A percentile compares a stretch with the other conserved stretches of the same genome.
phyloP scores from a whole-genome alignment of 1,140 invertebrate genomes.

The Olivierus martensii region DNA sequence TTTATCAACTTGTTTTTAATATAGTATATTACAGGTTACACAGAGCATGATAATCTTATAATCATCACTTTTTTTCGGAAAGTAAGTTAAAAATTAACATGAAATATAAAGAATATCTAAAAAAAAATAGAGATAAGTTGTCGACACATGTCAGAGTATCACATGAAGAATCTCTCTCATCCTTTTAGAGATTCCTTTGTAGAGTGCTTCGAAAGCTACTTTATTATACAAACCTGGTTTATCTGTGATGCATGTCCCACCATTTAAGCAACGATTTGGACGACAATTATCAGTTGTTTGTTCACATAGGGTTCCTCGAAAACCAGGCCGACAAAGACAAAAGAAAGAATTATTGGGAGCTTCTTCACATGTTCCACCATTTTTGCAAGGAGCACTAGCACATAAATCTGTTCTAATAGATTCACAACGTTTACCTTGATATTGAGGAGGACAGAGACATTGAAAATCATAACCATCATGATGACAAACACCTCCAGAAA shows the following conservation, averaged over 20 bases:
- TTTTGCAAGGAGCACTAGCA: slow-evolving; percentile 65
- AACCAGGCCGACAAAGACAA: slow-evolving; percentile 75
- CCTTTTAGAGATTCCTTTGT: no score
- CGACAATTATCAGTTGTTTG: slow-evolving; percentile 68
- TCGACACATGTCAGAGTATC: no score
- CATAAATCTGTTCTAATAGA: slow-evolving; percentile 65
- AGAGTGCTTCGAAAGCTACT: no score
- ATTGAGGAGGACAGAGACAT: slow-evolving; percentile 57
- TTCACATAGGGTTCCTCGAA: slow-evolving; percentile 76
- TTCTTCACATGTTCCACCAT: slow-evolving; percentile 76
- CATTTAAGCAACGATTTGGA: slow-evolving; percentile 76
- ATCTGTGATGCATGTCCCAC: slow-evolving; percentile 54
- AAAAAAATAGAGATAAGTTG: no score
- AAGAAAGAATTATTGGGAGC: slow-evolving; percentile 75
- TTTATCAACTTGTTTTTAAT: no score
- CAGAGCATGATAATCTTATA: no score
- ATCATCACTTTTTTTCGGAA: no score
- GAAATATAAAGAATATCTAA: no score
- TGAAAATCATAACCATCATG: slow-evolving; percentile 65
- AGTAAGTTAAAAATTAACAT: no score
- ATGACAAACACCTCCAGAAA: slow-evolving; percentile 60
- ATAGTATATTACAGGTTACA: no score
- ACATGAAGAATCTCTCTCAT: no score
- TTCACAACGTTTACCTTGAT: slow-evolving; percentile 72
- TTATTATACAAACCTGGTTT: slow-evolving; percentile 28